These are phyloP conservation scores for Brachyopa scutellaris DNA, from an alignment of 2,888 invertebrate species.

Conservation along the genomic window DNA sequence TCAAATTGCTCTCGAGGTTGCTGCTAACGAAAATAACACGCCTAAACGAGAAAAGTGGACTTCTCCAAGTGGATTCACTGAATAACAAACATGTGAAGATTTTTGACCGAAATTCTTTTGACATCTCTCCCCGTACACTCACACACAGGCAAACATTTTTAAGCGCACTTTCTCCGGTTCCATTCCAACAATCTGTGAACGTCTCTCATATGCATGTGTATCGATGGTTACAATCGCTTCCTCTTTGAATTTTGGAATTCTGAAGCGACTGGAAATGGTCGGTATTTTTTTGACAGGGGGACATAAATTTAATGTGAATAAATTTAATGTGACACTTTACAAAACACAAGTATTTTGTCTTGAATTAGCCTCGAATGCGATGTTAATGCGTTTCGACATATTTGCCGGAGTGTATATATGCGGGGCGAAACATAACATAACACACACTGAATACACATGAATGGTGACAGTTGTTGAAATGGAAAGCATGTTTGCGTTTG, in stretches of 20 bases:
- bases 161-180: conserved; percentile 54
- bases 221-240: not conserved
- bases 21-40: no score
- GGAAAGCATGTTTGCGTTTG: conserved; percentile 61
- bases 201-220: conserved; percentile 11
- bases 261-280: conserved; percentile 28
- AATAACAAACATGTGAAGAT: conserved; percentile 56
- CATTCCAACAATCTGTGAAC: conserved; percentile 21
- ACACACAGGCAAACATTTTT: no score
- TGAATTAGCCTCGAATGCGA: conserved; percentile 81
- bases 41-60: conserved; percentile 51
- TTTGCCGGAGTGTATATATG: conserved; percentile 73
- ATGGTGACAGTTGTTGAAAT: conserved; percentile 71
- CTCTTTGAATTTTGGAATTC: not conserved
- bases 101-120: conserved; percentile 70
- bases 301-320: conserved; percentile 56
- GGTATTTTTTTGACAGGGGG: conserved; percentile 24
- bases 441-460: conserved; percentile 63
- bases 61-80: conserved; percentile 66
- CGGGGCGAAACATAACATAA: conserved; percentile 44
- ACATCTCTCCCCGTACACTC: conserved; percentile 37
- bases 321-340: conserved; percentile 71
- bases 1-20: conserved; percentile 69
- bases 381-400: conserved; percentile 82
- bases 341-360: conserved; percentile 71